These are phyloP conservation scores for Keiferia lycopersicella DNA, from an alignment of 2,888 invertebrate species.

Conservation along the genomic window DNA sequence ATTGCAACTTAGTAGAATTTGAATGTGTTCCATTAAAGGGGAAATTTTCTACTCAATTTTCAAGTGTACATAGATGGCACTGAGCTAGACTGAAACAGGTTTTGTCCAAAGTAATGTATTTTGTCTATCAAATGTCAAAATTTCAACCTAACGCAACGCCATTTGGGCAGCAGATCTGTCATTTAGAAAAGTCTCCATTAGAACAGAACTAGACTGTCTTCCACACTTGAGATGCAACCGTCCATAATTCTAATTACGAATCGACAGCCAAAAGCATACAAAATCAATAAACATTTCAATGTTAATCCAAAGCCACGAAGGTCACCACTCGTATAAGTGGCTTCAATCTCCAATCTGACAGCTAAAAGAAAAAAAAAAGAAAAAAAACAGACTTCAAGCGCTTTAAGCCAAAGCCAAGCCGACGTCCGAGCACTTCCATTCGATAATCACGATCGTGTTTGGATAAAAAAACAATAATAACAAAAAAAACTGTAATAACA, in stretches of 20 bases:
- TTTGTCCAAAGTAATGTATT: too few species aligned
- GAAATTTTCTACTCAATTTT: too few species aligned
- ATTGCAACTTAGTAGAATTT: too few species aligned
- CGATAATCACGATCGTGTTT: conserved; percentile 78
- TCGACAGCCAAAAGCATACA: background rate
- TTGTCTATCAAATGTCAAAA: too few species aligned
- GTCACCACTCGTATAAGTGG: conserved; percentile 51
- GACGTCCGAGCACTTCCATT: conserved; percentile 57
- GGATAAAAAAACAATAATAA: conserved; percentile 74
- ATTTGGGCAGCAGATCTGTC: too few species aligned
- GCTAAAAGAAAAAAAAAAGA: conserved; percentile 41
- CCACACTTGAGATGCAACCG: background rate
- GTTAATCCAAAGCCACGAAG: conserved; percentile 40
- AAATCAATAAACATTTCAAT: conserved; percentile 40
- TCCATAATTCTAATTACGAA: background rate
- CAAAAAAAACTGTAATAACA: conserved; percentile 68
- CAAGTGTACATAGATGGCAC: too few species aligned
- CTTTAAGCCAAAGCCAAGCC: conserved; percentile 51
- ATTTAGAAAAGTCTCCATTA: too few species aligned
- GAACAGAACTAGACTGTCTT: too few species aligned
- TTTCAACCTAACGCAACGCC: too few species aligned
- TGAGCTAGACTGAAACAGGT: too few species aligned
- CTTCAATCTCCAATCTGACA: conserved; percentile 41
- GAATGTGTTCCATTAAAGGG: too few species aligned
- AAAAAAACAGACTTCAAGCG: conserved; percentile 38